phyloP scores from a whole-genome alignment of 2,888 invertebrate genomes.

The Augochlorella aurata region DNA sequence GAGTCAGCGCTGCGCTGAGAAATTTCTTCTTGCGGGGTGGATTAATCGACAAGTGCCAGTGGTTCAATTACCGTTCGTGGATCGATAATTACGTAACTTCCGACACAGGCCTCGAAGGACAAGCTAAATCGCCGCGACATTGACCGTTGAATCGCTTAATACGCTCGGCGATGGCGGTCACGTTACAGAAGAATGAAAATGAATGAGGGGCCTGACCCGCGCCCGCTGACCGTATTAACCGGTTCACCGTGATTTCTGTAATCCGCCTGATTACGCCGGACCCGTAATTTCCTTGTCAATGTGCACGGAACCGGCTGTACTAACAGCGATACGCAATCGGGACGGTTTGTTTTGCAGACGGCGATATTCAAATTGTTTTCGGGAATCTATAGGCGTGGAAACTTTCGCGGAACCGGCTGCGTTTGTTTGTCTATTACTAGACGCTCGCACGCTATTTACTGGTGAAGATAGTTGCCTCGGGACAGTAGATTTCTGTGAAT shows the following conservation, averaged over 20 bases:
- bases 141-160: constrained; percentile 63
- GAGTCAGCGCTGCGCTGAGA: not conserved
- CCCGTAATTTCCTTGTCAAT: not conserved
- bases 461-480: not conserved
- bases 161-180: constrained; percentile 30
- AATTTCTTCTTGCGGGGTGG: constrained; percentile 3
- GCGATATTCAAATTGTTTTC: not conserved
- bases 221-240: not conserved
- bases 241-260: not conserved
- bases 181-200: constrained; percentile 51
- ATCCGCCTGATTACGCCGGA: not conserved
- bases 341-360: not conserved
- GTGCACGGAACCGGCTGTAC: not conserved
- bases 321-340: not conserved
- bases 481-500: not conserved
- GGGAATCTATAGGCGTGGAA: not conserved
- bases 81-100: constrained; percentile 65
- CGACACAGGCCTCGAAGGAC: constrained; percentile 45
- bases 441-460: not conserved
- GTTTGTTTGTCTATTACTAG: not conserved
- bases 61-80: constrained; percentile 35
- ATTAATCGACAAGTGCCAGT: constrained; percentile 37
- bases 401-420: not conserved
- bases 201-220: constrained; percentile 55
- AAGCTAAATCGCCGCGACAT: constrained; percentile 55